phyloP scores from a whole-genome alignment of 2,888 invertebrate genomes.

The Steinernema scapterisci region DNA sequence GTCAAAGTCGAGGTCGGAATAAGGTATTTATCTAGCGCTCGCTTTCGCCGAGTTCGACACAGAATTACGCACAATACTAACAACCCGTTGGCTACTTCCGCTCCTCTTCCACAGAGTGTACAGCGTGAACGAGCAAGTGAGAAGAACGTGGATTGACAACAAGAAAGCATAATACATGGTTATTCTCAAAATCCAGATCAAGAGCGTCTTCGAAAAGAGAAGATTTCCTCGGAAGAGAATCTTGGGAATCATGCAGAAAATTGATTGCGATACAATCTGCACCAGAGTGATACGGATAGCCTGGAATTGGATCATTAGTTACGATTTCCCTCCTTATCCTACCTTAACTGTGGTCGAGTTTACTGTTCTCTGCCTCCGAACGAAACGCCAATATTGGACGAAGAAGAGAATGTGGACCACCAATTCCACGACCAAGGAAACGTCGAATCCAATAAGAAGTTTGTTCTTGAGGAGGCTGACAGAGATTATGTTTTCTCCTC shows the following conservation, averaged over 20 bases:
- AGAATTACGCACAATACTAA: neutral
- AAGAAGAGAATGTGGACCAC: constrained; percentile 34
- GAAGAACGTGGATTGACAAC: constrained; percentile 1
- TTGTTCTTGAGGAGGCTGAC: neutral
- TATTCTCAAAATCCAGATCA: neutral
- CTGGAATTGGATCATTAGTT: neutral
- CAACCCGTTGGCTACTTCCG: neutral
- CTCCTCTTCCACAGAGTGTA: neutral
- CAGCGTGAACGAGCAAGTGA: neutral
- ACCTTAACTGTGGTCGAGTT: no score
- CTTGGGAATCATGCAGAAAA: constrained; percentile 21
- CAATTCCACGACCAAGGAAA: constrained; percentile 44
- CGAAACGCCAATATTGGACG: neutral
- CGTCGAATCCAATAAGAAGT: constrained; percentile 39
- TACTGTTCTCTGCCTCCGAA: neutral
- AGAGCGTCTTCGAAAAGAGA: neutral
- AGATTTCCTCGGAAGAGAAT: neutral
- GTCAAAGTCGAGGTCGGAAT: no score
- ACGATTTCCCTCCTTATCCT: neutral
- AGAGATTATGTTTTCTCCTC: neutral
- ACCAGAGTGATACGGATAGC: neutral
- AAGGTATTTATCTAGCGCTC: neutral
- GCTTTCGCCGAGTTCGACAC: neutral
- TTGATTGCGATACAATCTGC: neutral
- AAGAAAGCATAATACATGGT: neutral